Conservation (phyloP, 2,888 invertebrate genomes). For the Rhagonycha fulva region DNA sequence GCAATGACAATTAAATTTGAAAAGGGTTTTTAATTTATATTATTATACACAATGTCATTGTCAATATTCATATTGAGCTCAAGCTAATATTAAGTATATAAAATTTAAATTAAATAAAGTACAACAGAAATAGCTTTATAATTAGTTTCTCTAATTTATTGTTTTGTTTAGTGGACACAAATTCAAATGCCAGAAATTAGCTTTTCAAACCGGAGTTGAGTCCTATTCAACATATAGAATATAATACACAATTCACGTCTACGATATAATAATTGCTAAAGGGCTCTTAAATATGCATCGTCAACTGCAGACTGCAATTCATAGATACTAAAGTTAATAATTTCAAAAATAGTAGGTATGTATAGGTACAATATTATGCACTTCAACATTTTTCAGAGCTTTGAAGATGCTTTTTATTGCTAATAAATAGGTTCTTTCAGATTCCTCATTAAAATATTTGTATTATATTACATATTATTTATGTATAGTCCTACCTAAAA, state of each 20-base stretch:
- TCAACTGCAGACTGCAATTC: background rate
- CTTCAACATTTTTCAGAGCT: background rate
- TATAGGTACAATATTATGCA: background rate
- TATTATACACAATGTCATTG: too few relatives aligned
- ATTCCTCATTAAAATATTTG: background rate
- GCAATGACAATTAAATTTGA: background rate
- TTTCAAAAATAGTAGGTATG: background rate
- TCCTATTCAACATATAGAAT: background rate
- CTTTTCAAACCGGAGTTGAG: background rate
- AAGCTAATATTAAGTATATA: background rate
- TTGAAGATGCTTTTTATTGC: background rate
- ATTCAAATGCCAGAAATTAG: background rate
- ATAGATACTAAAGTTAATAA: background rate
- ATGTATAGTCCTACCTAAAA: too few relatives aligned
- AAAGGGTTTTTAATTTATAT: background rate
- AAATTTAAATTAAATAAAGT: background rate
- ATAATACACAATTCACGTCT: background rate
- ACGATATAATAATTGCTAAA: background rate
- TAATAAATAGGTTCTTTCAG: background rate
- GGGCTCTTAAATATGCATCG: background rate
- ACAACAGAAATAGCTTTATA: background rate
- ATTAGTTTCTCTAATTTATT: background rate
- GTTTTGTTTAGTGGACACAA: background rate
- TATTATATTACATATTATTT: too few relatives aligned
- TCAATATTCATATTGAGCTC: background rate